Evolutionary conservation across 2,113 vertebrate species (phyloP).

Genomic region (Cromileptes altivelis): DNA sequence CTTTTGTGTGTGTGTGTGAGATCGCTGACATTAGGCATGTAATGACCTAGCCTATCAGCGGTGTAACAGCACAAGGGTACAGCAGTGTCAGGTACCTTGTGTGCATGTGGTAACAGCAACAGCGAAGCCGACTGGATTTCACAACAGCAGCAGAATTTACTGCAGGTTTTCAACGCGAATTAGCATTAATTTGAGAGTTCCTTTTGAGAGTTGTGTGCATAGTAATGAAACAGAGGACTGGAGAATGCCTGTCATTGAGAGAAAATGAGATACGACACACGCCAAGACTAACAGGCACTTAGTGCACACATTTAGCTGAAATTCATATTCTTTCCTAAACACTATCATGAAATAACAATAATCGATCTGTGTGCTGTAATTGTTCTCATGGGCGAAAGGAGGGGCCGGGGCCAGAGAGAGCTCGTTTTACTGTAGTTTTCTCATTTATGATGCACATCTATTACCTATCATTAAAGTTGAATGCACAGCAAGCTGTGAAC

Average conservation of each 20-base stretch:
- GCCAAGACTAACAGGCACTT: constrained; percentile 49
- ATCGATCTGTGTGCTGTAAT: constrained; percentile 63
- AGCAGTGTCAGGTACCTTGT: constrained; percentile 14
- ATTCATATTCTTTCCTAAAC: constrained; percentile 59
- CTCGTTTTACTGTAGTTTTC: constrained; percentile 54
- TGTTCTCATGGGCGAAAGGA: constrained; percentile 52
- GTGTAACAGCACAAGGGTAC: constrained; percentile 36
- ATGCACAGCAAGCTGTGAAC: constrained; percentile 57
- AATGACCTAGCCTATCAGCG: constrained; percentile 45
- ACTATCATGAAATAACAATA: constrained; percentile 63
- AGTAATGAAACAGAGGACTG: constrained; percentile 45
- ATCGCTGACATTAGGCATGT: constrained; percentile 45
- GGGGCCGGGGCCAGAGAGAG: constrained; percentile 29
- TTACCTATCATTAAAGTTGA: constrained; percentile 69
- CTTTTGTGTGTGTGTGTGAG: constrained; percentile 6
- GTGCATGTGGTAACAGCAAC: constrained; percentile 6
- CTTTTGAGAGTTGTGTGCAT: constrained; percentile 25
- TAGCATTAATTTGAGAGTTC: constrained; percentile 48
- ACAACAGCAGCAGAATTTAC: constrained; percentile 33
- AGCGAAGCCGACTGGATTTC: constrained; percentile 4
- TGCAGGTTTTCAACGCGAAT: constrained; percentile 36
- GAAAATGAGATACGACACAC: constrained; percentile 41
- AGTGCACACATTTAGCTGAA: constrained; percentile 37
- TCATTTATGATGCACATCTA: constrained; percentile 63
- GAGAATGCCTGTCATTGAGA: constrained; percentile 47